Percentiles rank a stretch among this genome's conserved stretches.
Evolutionary conservation across 2,797 vertebrate species (phyloP).

Genomic region (Alouatta caraya): DNA sequence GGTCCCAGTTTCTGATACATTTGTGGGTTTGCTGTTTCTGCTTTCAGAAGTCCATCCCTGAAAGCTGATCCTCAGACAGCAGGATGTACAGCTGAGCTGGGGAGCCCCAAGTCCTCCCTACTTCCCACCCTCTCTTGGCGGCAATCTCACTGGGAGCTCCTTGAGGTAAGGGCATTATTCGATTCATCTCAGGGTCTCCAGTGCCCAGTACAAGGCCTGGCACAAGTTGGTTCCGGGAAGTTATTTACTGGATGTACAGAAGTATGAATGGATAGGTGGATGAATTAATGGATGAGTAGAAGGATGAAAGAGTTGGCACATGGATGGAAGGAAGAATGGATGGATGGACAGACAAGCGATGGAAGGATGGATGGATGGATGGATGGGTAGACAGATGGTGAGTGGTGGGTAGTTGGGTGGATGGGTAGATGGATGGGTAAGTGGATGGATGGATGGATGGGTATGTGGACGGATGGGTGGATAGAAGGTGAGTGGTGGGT

Average conservation of each 20-base stretch:
- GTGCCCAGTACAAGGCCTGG: background rate
- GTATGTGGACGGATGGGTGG: background rate
- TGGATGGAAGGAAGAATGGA: background rate
- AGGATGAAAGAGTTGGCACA: background rate
- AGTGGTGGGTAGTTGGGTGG: accelerated
- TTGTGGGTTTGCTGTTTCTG: background rate
- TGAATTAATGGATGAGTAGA: background rate
- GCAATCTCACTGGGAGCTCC: background rate
- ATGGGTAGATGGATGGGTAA: accelerated
- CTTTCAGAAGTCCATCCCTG: background rate
- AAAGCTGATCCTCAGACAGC: background rate
- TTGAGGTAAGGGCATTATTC: background rate
- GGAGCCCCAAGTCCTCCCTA: background rate
- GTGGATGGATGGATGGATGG: too few species aligned
- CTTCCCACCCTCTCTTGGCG: background rate
- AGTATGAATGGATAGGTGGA: too few species aligned
- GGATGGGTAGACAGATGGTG: accelerated
- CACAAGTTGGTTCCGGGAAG: background rate
- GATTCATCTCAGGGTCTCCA: background rate
- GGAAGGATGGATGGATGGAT: too few species aligned
- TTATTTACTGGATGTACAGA: background rate
- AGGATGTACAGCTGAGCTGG: background rate
- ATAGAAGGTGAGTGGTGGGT: too few species aligned
- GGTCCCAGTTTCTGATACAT: background rate
- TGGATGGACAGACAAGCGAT: background rate